Base-by-base conservation (phyloP, 2,113 vertebrate genomes). In the Rousettus leschenaultii region DNA sequence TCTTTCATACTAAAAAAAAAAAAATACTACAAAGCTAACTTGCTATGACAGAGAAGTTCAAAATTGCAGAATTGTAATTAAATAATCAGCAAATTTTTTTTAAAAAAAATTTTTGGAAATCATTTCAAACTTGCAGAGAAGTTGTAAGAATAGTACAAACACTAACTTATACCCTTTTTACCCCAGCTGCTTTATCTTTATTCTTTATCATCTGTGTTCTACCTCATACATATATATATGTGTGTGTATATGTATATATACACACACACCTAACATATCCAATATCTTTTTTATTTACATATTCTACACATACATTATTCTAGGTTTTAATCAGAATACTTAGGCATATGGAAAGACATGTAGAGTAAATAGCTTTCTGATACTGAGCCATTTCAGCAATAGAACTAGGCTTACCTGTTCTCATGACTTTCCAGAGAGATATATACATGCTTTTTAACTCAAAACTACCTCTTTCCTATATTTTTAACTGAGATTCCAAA, bases 1-100 rank as follows among this genome's bases (percentile, higher is more conserved):
- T 85, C 15, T 94, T 45, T 85, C 88, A 55, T 3, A 35, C 26
- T 70, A 89, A 55, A 89, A 82, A 63, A 48, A 70, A 30, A 63
- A 61, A 9, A 59, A 59, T 11, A 61, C 38, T 66, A 70, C 9
- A 96, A 61, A 40, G 35, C 57, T 79, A 38, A 87, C 40, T 86
- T 74, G 89, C 48, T 21, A 94, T 51, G 73, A 26, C 33, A 86
- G 48, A 92, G 75, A 91, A 83, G 91, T 55, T 96, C 15, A 74
- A 59, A 35, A 85, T 4, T 68, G 28, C 3, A 86, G 15, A 95
- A 94, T 11, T 86, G 45, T 85, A 78, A 78, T 59, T 74, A 84
- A 84, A 73, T 75, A 68, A 45, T 26, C 68, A 80, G 51, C 78
- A 53, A 55, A 53, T 75, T n/a, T n/a, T n/a, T 91, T 70, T 24